Base-by-base conservation (phyloP, 2,797 vertebrate genomes). In the Sparidentex hasta region DNA sequence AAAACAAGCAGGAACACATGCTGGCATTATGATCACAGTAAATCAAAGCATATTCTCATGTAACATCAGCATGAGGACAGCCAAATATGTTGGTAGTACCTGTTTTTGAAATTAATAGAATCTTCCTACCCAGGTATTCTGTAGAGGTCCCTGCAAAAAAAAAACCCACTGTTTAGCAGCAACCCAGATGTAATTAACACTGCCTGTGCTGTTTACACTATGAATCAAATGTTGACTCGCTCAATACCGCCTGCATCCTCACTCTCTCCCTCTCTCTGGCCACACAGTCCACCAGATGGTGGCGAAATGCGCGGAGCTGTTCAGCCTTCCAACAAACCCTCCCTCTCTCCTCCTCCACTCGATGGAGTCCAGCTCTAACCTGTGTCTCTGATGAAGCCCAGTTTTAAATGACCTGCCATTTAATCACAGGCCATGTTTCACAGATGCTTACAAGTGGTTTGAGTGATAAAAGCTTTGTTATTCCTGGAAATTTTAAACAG, bases 181-280 rank as follows among this genome's bases (percentile, higher is more conserved):
- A 70, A 46, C 77, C 64, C 89, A 82, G 66, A 88, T 88, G 80
- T 89, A 91, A 92, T 93, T 91, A 93, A 84, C 79, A 68, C 76
- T 62, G 85, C 51, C 74, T 82, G 59, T 78, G 73, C 73, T 85
- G 89, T 91, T 90, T 88, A 90, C 86, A 71, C 71, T 71, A 79
- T 82, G 87, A 89, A 86, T 88, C 80, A 84, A 84, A 74, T 29
- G 64, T 55, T 63, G 66, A 66, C 80, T 85, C 82, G 73, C 85
- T 78, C 81, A 70, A 59, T 57, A 56, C 64, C 74, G 59, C 75
- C 64, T 72, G 44, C 71, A 70, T 78, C 56, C 66, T 64, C 61
- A 67, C 69, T 50, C 64, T 44, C n/a, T 50, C 50, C 48, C 46
- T 71, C 52, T 81, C 64, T 79, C 67, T 86, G 74, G 84, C 76